Base-by-base conservation (phyloP, 2,888 invertebrate species). In the Coleophora deauratella region DNA sequence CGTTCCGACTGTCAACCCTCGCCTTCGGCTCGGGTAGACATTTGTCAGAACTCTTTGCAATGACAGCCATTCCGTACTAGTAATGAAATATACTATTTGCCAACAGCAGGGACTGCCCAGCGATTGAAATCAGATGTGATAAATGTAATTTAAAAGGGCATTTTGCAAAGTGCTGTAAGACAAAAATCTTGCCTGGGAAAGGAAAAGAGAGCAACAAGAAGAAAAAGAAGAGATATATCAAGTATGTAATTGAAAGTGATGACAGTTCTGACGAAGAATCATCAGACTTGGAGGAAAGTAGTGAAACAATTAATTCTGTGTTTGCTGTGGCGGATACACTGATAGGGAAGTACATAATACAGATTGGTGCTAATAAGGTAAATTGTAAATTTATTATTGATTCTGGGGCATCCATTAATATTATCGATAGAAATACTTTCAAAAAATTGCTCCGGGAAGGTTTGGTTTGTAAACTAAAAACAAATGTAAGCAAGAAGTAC, bases 381-480 rank as follows among this genome's bases (percentile, higher is more conserved):
- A 27, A 15, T 9, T 42, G 40, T 33, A 7, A 32, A n/a, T 45
- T 45, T 32, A 35, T 45, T 12, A 36, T 46, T 4, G 45, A 45
- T 11, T 45, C 45, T 8, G 45, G 45, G 14, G 40, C 45, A 10
- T 32, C 45, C 9, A 32, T 41, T 2, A 38, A 43, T 21, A 46
- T 43, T 21, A 39, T 43, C 4, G 43, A 46, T 27, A 41, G 31
- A 27, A 12, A 21, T 9, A 9, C 9, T 1, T 45, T 15, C 33
- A 35, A 34, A 27, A 33, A 31, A 15, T 35, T 35, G 3, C 9
- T 14, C 9, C 1, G 3, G 3, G 9, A 7, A 9, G 35, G 33
- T 3, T 2, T 2, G 1, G 27, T 2, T 2, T 1, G 10, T 35
- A 3, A 35, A 35, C 7, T 35, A 2, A 14, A 2, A n/a, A 9